These are phyloP conservation scores for Synergus gifuensis DNA, from an alignment of 2,888 invertebrate genomes.

Conservation along the genomic window DNA sequence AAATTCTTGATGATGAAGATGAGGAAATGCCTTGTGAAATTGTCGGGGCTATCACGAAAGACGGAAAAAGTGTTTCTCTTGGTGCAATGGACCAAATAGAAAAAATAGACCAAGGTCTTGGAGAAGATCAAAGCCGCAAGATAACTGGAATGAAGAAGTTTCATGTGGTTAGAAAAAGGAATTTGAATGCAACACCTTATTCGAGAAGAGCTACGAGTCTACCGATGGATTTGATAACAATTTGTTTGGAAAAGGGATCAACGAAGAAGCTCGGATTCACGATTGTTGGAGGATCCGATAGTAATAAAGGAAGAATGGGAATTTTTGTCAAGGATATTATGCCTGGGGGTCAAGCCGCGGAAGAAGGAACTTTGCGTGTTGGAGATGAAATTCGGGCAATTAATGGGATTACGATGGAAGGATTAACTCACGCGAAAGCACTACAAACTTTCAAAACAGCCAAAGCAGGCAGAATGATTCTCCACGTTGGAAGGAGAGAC, in stretches of 20 bases:
- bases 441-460: conserved; percentile 82
- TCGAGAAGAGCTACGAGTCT: conserved; percentile 66
- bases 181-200: conserved; percentile 55
- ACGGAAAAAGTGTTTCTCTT: conserved; percentile 64
- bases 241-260: conserved; percentile 80
- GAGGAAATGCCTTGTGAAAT: conserved; percentile 55
- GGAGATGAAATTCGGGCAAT: conserved; percentile 83
- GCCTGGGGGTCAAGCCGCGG: conserved; percentile 82
- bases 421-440: conserved; percentile 81
- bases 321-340: conserved; percentile 83
- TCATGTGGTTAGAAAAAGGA: conserved; percentile 69
- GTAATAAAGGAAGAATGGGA: conserved; percentile 81
- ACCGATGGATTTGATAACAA: conserved; percentile 69
- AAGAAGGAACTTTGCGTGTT: conserved; percentile 80
- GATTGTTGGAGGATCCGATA: conserved; percentile 83
- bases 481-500: conserved; percentile 79
- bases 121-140: conserved; percentile 54
- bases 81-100: conserved; percentile 40
- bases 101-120: conserved; percentile 43
- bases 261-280: conserved; percentile 83
- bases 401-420: conserved; percentile 80
- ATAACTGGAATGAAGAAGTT: conserved; percentile 79
- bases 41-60: conserved; percentile 64
- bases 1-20: not conserved
- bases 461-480: conserved; percentile 80